Evolutionary conservation across 2,888 invertebrate genomes (phyloP), one percentile per base, ranked within the genome.

Genomic region (Petrolisthes manimaculis): DNA sequence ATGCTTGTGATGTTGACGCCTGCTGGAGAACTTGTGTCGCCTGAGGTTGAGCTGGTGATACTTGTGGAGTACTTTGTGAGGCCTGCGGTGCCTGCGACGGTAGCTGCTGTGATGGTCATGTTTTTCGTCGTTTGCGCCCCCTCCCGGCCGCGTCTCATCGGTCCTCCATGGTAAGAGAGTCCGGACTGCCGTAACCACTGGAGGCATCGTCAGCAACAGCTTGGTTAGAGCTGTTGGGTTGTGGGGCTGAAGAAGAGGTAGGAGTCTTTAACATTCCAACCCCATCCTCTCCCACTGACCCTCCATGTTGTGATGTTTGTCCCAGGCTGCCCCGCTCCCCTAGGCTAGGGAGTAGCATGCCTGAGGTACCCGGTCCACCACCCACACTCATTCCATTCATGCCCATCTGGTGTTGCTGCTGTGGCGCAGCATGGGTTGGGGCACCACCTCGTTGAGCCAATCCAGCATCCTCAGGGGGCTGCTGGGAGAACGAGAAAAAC

Each of bases 151-250:
- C 89, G 86, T 91, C 91, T 92, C 92, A 92, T 91, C 91, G 91
- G 61, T 91, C 91, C 84, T 94, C 94, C 92, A 94, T 94, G 67
- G 95, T 95, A 92, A 95, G 95, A 18, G 95, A 95, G 93, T 96
- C 95, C 55, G 96, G 96, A 93, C 96, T 96, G 92, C 96, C 96
- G 93, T 96, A 96, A 3, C 96, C 96, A 93, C 96, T 96, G 92
- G 96, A 96, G 53, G 95, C 95, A 93, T 96, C 96, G 92, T 96
- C 96, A 56, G 91, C 91, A 18, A 87, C 88, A 54, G 89, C 86
- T 79, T 88, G 84, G 54, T 84, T 84, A 67, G 88, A 84, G 75
- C 85, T 84, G 80, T 85, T 89, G 74, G 89, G 87, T 53, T 84
- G 87, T 56, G 71, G 84, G 21, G 89, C 86, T 3, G 83, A 83